phyloP scores from a whole-genome alignment of 1,140 invertebrate species.

The Magallana ariakensis region DNA sequence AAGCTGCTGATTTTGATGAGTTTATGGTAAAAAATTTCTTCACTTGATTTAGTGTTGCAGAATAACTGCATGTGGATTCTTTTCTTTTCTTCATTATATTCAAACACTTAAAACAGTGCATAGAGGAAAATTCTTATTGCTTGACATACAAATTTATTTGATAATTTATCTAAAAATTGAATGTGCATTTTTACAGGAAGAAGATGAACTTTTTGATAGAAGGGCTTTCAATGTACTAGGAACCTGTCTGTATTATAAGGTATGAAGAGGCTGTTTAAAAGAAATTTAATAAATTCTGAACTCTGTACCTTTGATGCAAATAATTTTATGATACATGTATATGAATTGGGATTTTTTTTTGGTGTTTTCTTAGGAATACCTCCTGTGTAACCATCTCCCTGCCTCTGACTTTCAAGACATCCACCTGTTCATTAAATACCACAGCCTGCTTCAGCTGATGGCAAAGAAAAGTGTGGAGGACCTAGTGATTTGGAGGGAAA shows the following conservation, averaged over 20 bases:
- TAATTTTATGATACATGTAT: neutral
- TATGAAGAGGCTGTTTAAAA: slow-evolving; percentile 55
- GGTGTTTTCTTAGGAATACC: slow-evolving; percentile 72
- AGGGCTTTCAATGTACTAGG: slow-evolving; percentile 78
- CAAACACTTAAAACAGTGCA: too few relatives aligned
- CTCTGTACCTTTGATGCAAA: neutral
- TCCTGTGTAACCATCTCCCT: slow-evolving; percentile 77
- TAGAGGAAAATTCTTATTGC: too few relatives aligned
- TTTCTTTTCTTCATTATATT: too few relatives aligned
- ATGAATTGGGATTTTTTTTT: neutral
- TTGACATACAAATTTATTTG: too few relatives aligned
- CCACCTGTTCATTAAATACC: slow-evolving; percentile 73
- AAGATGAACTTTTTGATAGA: slow-evolving; percentile 75
- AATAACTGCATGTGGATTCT: neutral
- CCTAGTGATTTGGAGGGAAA: slow-evolving; percentile 78
- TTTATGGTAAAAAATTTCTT: slow-evolving; percentile 71
- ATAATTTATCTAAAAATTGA: too few relatives aligned
- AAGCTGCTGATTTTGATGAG: slow-evolving; percentile 79
- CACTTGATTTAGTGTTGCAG: neutral
- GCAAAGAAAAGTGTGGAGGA: slow-evolving; percentile 72
- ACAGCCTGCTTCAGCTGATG: slow-evolving; percentile 75
- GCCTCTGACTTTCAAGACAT: slow-evolving; percentile 75
- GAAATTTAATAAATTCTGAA: neutral
- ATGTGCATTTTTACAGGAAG: slow-evolving; percentile 69
- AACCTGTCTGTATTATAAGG: slow-evolving; percentile 79